These are phyloP conservation scores for Sebastes hubbsi DNA, from an alignment of 2,797 vertebrate species.

Conservation along the genomic window DNA sequence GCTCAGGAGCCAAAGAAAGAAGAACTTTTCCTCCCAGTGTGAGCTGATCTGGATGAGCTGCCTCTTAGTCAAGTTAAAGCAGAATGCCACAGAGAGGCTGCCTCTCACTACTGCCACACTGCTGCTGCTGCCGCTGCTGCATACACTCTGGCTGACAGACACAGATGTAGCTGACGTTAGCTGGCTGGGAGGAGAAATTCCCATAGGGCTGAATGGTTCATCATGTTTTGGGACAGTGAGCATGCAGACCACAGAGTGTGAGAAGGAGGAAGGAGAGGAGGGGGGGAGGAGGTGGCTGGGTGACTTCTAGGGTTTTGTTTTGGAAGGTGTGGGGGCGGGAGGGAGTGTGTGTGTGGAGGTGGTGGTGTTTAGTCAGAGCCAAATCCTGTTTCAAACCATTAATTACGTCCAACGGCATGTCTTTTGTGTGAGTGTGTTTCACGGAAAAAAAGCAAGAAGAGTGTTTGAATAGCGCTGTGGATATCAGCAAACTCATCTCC, in stretches of 20 bases:
- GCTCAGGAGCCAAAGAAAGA: constrained; percentile 16
- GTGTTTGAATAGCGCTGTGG: constrained; percentile 74
- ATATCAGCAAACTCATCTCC: constrained; percentile 65
- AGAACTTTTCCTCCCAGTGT: constrained; percentile 57
- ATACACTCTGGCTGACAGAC: constrained; percentile 72
- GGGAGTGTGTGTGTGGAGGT: background rate
- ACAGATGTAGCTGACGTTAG: constrained; percentile 85
- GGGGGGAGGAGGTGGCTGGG: constrained; percentile 2
- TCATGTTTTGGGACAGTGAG: constrained; percentile 89
- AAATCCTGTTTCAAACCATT: constrained; percentile 61
- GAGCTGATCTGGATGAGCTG: constrained; percentile 33
- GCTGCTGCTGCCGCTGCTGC: constrained; percentile 37
- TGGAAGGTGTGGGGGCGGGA: constrained; percentile 18
- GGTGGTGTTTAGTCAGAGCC: constrained; percentile 30
- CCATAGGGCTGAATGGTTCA: constrained; percentile 87
- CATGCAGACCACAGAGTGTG: constrained; percentile 80
- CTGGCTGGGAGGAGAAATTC: constrained; percentile 81
- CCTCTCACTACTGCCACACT: constrained; percentile 48
- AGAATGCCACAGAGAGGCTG: constrained; percentile 69
- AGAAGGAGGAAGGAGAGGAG: constrained; percentile 28
- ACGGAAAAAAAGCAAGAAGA: constrained; percentile 53
- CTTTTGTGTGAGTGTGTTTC: constrained; percentile 69
- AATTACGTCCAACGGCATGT: constrained; percentile 82
- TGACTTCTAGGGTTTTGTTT: constrained; percentile 36
- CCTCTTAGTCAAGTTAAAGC: constrained; percentile 59